Conservation (phyloP, 2,888 invertebrate species). For the Synanthedon tipuliformis region DNA sequence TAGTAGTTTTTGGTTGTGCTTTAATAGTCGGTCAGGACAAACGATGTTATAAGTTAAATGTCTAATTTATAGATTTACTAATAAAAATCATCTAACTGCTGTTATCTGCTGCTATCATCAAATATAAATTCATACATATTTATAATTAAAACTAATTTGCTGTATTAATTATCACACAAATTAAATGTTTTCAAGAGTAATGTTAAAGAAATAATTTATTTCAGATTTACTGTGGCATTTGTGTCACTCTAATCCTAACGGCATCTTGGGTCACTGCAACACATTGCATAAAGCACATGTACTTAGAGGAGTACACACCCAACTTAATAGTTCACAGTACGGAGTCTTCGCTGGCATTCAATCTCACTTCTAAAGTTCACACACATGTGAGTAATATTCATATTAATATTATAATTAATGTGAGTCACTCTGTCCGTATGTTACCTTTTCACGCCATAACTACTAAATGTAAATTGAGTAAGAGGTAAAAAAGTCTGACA, state of each 20-base stretch:
- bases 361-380: slow-evolving; percentile 39
- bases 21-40: too few relatives aligned
- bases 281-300: slow-evolving; percentile 89
- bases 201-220: slow-evolving; percentile 18
- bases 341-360: slow-evolving; percentile 38
- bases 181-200: neutral
- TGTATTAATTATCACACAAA: neutral
- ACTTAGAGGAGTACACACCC: slow-evolving; percentile 66
- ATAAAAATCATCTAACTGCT: too few relatives aligned
- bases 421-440: too few relatives aligned
- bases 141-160: too few relatives aligned
- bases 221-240: slow-evolving; percentile 89
- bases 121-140: too few relatives aligned
- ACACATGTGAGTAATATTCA: slow-evolving; percentile 32
- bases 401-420: too few relatives aligned
- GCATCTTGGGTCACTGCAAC: slow-evolving; percentile 94
- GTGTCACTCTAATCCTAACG: slow-evolving; percentile 88
- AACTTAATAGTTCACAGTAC: slow-evolving; percentile 53
- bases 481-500: neutral
- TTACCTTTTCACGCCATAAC: too few relatives aligned
- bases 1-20: too few relatives aligned
- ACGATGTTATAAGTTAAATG: too few relatives aligned
- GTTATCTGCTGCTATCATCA: too few relatives aligned
- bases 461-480: too few relatives aligned
- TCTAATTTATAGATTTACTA: too few relatives aligned